Evolutionary conservation across 2,113 vertebrate genomes (phyloP).

Genomic region (Laterallus jamaicensis): DNA sequence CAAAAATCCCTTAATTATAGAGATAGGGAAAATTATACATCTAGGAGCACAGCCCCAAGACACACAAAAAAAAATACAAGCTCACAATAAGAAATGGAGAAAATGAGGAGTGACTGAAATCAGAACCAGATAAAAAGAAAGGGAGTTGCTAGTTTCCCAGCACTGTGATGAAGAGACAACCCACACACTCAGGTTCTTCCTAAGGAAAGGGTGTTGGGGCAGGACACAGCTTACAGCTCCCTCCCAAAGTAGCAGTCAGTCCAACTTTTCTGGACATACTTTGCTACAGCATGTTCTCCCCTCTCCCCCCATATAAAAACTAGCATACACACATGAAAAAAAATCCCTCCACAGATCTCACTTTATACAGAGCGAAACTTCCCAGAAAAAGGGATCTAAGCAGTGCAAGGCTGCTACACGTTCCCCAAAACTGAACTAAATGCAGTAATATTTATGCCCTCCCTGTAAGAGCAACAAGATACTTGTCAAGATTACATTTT

Average conservation of each 20-base stretch:
- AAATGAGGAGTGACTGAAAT: not conserved
- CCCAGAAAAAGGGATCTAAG: conserved; percentile 30
- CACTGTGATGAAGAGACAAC: not conserved
- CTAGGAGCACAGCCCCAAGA: not conserved
- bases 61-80: not conserved
- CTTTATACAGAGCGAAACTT: conserved; percentile 4
- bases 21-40: conserved; percentile 4
- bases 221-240: not conserved
- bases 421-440: conserved; percentile 44
- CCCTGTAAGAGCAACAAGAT: conserved; percentile 49
- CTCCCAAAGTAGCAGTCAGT: not conserved
- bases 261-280: not conserved
- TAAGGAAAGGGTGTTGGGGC: not conserved
- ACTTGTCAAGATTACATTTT: conserved; percentile 65
- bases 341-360: not conserved
- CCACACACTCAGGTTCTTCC: not conserved
- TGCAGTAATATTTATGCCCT: conserved; percentile 53
- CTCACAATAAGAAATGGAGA: not conserved
- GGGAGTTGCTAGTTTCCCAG: not conserved
- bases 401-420: not conserved
- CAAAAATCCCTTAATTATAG: conserved; percentile 36
- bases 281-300: not conserved
- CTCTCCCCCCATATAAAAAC: not conserved
- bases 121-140: not conserved
- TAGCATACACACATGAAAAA: not conserved